A percentile compares a stretch with the other conserved stretches of the same genome.
phyloP scores from a whole-genome alignment of 2,113 vertebrate species.

The Ptychochromis oligacanthus region DNA sequence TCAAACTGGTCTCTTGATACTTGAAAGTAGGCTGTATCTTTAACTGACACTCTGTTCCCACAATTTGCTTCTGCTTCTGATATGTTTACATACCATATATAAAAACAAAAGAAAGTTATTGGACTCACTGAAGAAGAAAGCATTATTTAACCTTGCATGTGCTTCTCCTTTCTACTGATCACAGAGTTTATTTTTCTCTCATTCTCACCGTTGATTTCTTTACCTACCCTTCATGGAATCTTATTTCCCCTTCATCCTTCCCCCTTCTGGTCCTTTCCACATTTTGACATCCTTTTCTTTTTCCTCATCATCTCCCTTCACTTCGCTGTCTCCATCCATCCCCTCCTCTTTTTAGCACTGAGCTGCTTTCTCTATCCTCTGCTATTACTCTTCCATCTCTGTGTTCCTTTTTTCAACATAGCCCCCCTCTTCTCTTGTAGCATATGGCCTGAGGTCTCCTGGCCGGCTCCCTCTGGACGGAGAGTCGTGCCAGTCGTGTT shows the following conservation, averaged over 20 bases:
- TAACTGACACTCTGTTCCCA: not conserved
- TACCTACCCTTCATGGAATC: not conserved
- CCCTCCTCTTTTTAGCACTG: not conserved
- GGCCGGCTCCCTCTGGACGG: slow-evolving; percentile 9
- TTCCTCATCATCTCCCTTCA: too few relatives aligned
- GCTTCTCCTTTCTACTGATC: too few relatives aligned
- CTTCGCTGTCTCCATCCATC: too few relatives aligned
- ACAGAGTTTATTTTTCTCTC: not conserved
- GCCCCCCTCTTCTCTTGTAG: not conserved
- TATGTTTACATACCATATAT: not conserved
- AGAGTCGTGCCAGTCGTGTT: slow-evolving; percentile 32
- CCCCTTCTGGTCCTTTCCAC: not conserved
- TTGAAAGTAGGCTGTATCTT: not conserved
- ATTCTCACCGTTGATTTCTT: not conserved
- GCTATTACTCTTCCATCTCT: not conserved
- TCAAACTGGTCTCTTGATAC: not conserved
- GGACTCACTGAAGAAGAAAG: not conserved
- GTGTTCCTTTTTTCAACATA: not conserved
- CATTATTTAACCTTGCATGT: not conserved
- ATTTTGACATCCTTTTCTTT: not conserved
- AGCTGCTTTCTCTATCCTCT: not conserved
- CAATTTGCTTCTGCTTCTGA: not conserved
- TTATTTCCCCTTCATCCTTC: not conserved
- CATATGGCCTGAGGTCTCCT: slow-evolving; percentile 11
- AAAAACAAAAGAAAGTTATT: not conserved